Evolutionary conservation across 2,797 vertebrate species (phyloP), one percentile per base, ranked within the genome.

Genomic region (Acanthurus tractus): DNA sequence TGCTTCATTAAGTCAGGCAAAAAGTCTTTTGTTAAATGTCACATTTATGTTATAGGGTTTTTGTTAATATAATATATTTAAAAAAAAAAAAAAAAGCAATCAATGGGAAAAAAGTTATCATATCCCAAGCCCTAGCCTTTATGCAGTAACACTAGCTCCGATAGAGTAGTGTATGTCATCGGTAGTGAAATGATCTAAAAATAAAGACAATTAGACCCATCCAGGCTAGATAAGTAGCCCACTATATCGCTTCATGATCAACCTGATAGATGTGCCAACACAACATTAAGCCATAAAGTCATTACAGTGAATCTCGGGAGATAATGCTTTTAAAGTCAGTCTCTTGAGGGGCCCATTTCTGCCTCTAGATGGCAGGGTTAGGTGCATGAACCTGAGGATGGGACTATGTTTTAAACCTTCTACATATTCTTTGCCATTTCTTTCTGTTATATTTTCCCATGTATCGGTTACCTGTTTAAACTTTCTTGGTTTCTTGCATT

Each of bases 301-400:
- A 63, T 22, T 63, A 76, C 3, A 6, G 4, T 54, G 54, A 49
- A 42, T 17, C 44, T 5, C 10, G 17, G 8, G 36, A 64, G 40
- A 40, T 9, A 3, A 25, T 6, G 18, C 29, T 54, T 69, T 42
- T 57, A 8, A 56, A 64, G 48, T 42, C 3, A 6, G 40, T 65
- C 15, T 61, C 5, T 18, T 53, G 7, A 20, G 18, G 8, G n/a
- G n/a, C 14, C 55, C 0, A 4, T 65, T 61, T 52, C 15, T 12
- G 70, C 74, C 80, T 67, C 46, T 62, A 86, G 72, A 63, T 79
- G 72, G 69, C 79, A 84, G 57, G 57, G 38, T 57, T 42, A 29
- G 7, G 6, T 23, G n/a, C 34, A 40, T 57, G 34, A 61, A 56
- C 7, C 2, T 1, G 48, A 40, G 12, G 22, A 61, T 22, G 7